Evolutionary conservation across 2,113 vertebrate species (phyloP), one percentile per base, ranked within the genome.

Genomic region (Chionodraco myersi): DNA sequence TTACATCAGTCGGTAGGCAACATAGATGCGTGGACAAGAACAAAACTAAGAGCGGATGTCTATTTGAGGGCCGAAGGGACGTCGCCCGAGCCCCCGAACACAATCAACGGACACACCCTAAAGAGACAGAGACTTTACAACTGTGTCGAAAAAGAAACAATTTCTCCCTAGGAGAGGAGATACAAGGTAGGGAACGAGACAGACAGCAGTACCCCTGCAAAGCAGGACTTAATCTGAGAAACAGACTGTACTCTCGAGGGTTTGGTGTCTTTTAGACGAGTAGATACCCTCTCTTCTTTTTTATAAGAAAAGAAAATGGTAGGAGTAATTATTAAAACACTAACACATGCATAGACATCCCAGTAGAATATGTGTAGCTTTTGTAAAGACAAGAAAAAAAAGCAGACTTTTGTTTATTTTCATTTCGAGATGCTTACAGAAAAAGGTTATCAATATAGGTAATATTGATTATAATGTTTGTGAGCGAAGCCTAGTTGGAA

Each of bases 301-400:
- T 90, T 88, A 86, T 72, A 88, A 87, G 83, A 92, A 90, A 89
- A 89, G 90, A 88, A 87, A 92, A 89, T 82, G 88, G 86, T 91
- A 91, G 84, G 84, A 85, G 79, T 91, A 90, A 90, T 81, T 72
- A 93, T 90, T 92, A 93, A 91, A 95, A 93, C 91, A 95, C 93
- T 94, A 95, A 95, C 94, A 93, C 86, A 92, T 87, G 81, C 90
- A 91, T 94, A 95, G 93, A 92, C 91, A 93, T 94, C 93, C 93
- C 94, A 95, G 93, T 95, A 95, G 93, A 95, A 90, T 90, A 94
- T 88, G 92, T 95, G 95, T 95, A 95, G 95, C 94, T 93, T 95
- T 95, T 95, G 88, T 94, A 94, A 94, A 91, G 80, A 92, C 41
- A 49, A 87, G 72, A 90, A 92, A 86, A 89, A 89, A 67, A 83